These are phyloP conservation scores for Ptychoptera contaminata DNA, from an alignment of 2,888 invertebrate genomes.

Conservation along the genomic window DNA sequence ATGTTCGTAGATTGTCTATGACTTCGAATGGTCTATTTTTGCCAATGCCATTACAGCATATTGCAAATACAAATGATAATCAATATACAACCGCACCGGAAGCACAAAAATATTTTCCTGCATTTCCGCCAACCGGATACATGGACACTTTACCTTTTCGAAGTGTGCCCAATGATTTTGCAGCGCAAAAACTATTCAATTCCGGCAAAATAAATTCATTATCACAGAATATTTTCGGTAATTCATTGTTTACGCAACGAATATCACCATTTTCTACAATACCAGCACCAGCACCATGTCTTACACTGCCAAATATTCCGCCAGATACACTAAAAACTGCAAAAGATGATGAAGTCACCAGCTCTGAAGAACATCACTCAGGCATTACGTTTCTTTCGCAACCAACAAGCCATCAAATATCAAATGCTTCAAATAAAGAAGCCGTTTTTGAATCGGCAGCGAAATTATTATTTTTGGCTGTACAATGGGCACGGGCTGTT, in stretches of 20 bases:
- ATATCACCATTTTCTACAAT: no score
- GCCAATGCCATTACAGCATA: constrained; percentile 4
- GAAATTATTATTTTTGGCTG: constrained; percentile 56
- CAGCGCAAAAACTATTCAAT: no score
- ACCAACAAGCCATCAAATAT: constrained; percentile 14
- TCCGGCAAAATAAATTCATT: no score
- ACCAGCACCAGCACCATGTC: neutral
- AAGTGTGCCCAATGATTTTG: no score
- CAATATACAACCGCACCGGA: no score
- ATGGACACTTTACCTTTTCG: no score
- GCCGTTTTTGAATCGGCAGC: constrained; percentile 55
- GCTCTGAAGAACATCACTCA: constrained; percentile 46
- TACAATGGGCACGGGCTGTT: constrained; percentile 67
- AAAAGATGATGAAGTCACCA: constrained; percentile 61
- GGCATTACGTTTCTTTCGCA: constrained; percentile 8
- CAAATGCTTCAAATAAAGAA: constrained; percentile 20
- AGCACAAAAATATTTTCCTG: no score
- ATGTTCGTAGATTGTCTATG: neutral
- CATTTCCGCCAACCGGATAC: no score
- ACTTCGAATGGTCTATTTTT: constrained; percentile 1
- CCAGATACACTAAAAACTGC: constrained; percentile 23
- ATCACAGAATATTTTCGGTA: no score
- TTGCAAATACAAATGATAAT: no score
- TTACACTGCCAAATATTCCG: constrained; percentile 13
- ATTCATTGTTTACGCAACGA: no score